Percentiles rank a stretch among this genome's conserved stretches.
These are phyloP conservation scores for Tokudaia tokunoshimensis DNA, from an alignment of 2,797 vertebrate species.

Conservation along the genomic window DNA sequence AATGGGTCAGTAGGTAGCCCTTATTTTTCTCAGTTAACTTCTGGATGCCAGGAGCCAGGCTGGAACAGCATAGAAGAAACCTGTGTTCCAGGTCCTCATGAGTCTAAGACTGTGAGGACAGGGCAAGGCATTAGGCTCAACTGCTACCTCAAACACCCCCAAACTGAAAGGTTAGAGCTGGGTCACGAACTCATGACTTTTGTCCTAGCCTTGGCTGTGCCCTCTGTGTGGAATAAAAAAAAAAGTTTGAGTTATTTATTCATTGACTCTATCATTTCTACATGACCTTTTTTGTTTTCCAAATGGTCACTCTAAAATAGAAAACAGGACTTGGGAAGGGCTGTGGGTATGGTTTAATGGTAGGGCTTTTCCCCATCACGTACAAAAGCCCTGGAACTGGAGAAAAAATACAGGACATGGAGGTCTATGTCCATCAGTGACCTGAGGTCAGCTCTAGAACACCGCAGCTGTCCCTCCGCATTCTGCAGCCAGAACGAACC, in stretches of 20 bases:
- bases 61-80: not conserved
- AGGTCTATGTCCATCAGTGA: not conserved
- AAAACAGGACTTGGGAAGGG: not conserved
- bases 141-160: slow-evolving; percentile 12
- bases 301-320: not conserved
- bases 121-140: not conserved
- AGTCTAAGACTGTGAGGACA: not conserved
- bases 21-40: not conserved
- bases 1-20: not conserved
- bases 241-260: not conserved
- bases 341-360: not conserved
- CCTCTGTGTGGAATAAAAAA: not conserved
- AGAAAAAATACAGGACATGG: not conserved
- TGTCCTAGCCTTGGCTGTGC: not conserved
- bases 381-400: not conserved
- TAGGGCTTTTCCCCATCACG: not conserved
- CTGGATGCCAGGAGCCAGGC: not conserved
- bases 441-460: not conserved
- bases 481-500: not conserved
- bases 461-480: not conserved
- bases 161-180: slow-evolving; percentile 56
- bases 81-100: not conserved
- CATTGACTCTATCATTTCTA: not conserved
- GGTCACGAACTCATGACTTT: slow-evolving; percentile 53
- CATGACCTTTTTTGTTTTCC: not conserved